These are phyloP conservation scores for Aspidiotus destructor DNA, from an alignment of 2,888 invertebrate genomes.

Conservation along the genomic window DNA sequence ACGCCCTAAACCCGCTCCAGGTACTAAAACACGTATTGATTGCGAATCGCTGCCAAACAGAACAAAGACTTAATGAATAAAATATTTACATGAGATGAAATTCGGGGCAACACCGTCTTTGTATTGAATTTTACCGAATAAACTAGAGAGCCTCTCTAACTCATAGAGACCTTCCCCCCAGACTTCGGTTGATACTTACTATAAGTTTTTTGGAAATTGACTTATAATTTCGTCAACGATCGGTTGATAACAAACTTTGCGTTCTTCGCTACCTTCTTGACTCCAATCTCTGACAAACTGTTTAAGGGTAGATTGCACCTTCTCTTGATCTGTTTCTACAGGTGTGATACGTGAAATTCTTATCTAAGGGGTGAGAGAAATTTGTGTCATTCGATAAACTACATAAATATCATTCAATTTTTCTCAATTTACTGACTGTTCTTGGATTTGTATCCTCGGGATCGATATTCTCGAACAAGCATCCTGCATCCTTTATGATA, in stretches of 20 bases:
- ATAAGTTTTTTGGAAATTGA: constrained; percentile 56
- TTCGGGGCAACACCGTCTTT: too few species aligned
- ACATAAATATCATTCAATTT: neutral
- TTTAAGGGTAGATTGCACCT: constrained; percentile 88
- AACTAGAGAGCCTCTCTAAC: too few species aligned
- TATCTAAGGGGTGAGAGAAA: constrained; percentile 5
- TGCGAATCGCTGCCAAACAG: constrained; percentile 41
- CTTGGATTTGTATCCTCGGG: constrained; percentile 29
- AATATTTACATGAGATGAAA: neutral
- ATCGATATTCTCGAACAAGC: constrained; percentile 66
- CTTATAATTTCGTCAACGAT: constrained; percentile 72
- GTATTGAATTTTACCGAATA: too few species aligned
- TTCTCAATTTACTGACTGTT: constrained; percentile 15
- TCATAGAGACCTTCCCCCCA: neutral
- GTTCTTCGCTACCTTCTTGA: constrained; percentile 65
- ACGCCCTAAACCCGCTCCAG: constrained; percentile 92
- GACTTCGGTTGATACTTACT: constrained; percentile 16
- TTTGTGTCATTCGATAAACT: neutral
- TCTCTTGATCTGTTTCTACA: constrained; percentile 37
- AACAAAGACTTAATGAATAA: constrained; percentile 1
- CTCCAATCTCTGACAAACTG: constrained; percentile 98
- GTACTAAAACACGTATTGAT: constrained; percentile 70
- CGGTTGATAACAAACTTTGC: constrained; percentile 78
- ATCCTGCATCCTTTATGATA: constrained; percentile 68
- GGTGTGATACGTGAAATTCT: constrained; percentile 27